Base-by-base conservation (phyloP, 2,888 invertebrate species). In the Parnassius smintheus region DNA sequence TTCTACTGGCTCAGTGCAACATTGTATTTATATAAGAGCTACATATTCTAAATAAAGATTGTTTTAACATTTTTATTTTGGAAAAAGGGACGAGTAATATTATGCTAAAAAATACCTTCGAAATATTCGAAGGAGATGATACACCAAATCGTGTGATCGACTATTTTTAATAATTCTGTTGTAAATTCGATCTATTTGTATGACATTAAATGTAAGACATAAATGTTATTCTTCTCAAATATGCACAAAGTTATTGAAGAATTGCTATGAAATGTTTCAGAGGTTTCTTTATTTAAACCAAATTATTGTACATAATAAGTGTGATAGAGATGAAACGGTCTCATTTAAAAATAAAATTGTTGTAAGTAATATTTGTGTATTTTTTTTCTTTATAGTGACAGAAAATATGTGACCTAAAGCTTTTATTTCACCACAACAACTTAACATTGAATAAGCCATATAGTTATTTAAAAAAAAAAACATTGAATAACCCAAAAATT, bases 301-400 rank as follows among this genome's bases (percentile, higher is more conserved):
- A 90, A 59, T 63, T 59, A 63, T 88, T 91, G 91, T 91, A 91
- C 89, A 91, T 91, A 84, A 81, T 84, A 90, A 86, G 91, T 91
- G 91, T 91, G 91, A 91, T 91, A 91, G 91, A 91, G 91, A 91
- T 88, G 89, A 84, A 88, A 89, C 83, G 83, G 91, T 91, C 91
- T 91, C 91, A 89, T 88, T 88, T 86, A 87, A 63, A 91, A 91
- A 90, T 89, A 89, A 91, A 91, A 78, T 89, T 88, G 88, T 88
- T 88, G 88, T 90, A 91, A 90, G 90, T 85, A 88, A 70, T 69
- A 67, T 52, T 46, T 60, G 50, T 45, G 51, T n/a, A n/a, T 59
- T 63, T 63, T 56, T 55, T 55, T 59, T 57, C 44, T 35, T 35
- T 7, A 7, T 35, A 7, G 4, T 35, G 0, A 35, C 35, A 35